Percentiles rank a stretch among this genome's conserved stretches.
Conservation (phyloP, 2,113 vertebrate species). For the Actinemys pallida region DNA sequence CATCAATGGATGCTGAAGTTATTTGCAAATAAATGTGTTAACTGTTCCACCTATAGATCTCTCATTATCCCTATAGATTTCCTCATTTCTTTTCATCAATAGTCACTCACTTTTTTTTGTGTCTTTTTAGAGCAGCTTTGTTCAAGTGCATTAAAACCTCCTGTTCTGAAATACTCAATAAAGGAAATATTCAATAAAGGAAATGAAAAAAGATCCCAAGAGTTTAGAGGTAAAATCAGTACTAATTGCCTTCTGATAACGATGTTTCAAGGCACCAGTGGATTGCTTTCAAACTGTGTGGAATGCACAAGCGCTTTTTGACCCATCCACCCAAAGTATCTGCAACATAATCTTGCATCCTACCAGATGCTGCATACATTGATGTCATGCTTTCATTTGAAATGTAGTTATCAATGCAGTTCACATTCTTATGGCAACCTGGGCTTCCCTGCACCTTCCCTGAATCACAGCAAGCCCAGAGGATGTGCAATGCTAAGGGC, state of each 20-base stretch:
- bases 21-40: not conserved
- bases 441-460: not conserved
- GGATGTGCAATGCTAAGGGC: not conserved
- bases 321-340: conserved; percentile 21
- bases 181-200: not conserved
- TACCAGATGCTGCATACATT: not conserved
- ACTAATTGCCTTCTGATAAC: not conserved
- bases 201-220: not conserved
- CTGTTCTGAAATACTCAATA: no score
- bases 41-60: not conserved
- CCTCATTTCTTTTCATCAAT: not conserved
- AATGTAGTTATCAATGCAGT: not conserved
- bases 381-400: not conserved
- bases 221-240: not conserved
- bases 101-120: not conserved
- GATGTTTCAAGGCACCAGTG: not conserved
- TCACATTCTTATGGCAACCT: not conserved
- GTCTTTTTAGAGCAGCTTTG: not conserved
- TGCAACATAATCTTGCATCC: conserved; percentile 41
- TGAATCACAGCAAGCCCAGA: not conserved
- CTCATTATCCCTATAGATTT: not conserved
- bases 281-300: not conserved
- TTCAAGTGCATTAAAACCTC: no score
- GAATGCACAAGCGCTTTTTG: not conserved
- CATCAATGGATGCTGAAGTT: not conserved